phyloP scores from a whole-genome alignment of 2,888 invertebrate genomes.

The Smittia aterrima region DNA sequence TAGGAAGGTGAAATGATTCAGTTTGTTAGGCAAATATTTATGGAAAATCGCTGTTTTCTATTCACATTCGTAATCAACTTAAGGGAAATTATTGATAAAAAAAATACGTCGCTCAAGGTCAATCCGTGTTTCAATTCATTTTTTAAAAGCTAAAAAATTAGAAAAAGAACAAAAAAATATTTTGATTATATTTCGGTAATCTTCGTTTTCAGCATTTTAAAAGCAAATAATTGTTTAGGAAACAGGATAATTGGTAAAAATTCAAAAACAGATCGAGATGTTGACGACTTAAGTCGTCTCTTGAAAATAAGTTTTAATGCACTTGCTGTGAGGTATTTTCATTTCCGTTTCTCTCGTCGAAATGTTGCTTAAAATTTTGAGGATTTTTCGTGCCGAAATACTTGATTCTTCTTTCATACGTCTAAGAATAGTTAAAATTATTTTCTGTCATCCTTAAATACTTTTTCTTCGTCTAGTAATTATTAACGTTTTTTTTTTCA shows the following conservation, averaged over 20 bases:
- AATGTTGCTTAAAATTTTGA: not conserved
- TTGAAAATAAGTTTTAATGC: slow-evolving; percentile 43
- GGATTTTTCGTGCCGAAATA: not conserved
- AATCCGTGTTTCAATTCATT: not conserved
- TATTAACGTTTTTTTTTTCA: slow-evolving; percentile 20
- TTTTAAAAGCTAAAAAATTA: slow-evolving; percentile 6
- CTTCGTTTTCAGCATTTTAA: not conserved
- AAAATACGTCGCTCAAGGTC: slow-evolving; percentile 15
- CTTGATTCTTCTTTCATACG: slow-evolving; percentile 4
- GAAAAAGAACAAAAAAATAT: slow-evolving; percentile 10
- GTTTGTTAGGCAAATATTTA: too few relatives aligned
- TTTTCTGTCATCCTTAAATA: not conserved
- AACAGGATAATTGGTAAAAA: not conserved
- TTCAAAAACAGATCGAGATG: not conserved
- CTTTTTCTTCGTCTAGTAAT: slow-evolving; percentile 21
- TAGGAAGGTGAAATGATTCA: too few relatives aligned
- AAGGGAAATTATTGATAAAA: not conserved
- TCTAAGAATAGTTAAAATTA: not conserved
- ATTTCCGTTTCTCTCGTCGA: not conserved
- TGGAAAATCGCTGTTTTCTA: too few relatives aligned
- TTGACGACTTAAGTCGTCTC: not conserved
- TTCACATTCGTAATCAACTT: too few relatives aligned
- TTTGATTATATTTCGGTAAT: slow-evolving; percentile 41
- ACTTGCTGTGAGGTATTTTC: slow-evolving; percentile 46
- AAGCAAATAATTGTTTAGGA: not conserved